Evolutionary conservation across 2,113 vertebrate genomes (phyloP).

Genomic region (Gavialis gangeticus): DNA sequence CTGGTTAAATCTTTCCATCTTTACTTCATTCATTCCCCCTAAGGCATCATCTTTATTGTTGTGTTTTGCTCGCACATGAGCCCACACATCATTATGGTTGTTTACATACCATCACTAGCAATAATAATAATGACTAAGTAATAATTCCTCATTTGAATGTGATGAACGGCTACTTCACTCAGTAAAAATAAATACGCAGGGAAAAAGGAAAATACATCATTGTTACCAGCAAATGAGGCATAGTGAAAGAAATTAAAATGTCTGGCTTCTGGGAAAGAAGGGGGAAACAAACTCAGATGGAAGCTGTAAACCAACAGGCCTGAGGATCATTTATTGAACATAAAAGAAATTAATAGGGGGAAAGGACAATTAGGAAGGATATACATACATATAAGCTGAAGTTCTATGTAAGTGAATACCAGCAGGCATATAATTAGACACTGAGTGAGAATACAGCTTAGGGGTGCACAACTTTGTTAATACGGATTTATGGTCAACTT

Average conservation of each 20-base stretch:
- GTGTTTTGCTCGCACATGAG: constrained; percentile 61
- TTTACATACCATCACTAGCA: constrained; percentile 70
- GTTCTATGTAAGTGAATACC: constrained; percentile 46
- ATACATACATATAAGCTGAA: constrained; percentile 56
- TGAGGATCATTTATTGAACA: constrained; percentile 25
- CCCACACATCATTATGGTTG: constrained; percentile 69
- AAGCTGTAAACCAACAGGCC: constrained; percentile 45
- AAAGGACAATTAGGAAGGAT: constrained; percentile 60
- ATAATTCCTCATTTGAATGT: constrained; percentile 72
- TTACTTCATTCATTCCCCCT: constrained; percentile 33
- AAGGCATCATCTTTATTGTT: constrained; percentile 61
- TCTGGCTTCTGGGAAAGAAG: constrained; percentile 26
- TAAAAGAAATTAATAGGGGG: constrained; percentile 55
- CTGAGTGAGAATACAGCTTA: constrained; percentile 31
- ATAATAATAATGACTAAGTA: constrained; percentile 72
- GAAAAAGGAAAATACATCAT: constrained; percentile 66
- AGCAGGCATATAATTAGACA: constrained; percentile 53
- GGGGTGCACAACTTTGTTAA: background rate
- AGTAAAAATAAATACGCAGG: constrained; percentile 66
- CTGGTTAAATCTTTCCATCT: constrained; percentile 38
- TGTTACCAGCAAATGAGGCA: constrained; percentile 72
- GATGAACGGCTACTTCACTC: constrained; percentile 60
- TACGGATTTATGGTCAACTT: background rate
- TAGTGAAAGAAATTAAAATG: constrained; percentile 67
- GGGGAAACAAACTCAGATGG: constrained; percentile 24